phyloP scores from a whole-genome alignment of 2,113 vertebrate species.

The Cryptomyrus ogoouensis region DNA sequence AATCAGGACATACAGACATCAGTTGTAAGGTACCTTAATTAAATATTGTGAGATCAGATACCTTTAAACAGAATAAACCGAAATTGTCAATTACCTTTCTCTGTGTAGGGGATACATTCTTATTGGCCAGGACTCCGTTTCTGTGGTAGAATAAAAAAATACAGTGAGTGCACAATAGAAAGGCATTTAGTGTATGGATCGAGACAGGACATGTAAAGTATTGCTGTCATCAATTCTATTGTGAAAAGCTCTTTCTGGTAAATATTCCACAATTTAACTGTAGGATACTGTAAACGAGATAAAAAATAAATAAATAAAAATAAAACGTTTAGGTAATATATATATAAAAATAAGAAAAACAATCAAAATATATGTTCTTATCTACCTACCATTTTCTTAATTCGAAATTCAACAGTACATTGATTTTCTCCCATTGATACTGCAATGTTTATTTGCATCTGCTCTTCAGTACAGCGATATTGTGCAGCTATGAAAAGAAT shows the following conservation, averaged over 20 bases:
- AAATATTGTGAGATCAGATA: neutral
- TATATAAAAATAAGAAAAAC: neutral
- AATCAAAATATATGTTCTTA: neutral
- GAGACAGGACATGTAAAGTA: neutral
- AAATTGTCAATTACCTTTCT: slow-evolving; percentile 18
- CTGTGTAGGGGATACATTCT: slow-evolving; percentile 26
- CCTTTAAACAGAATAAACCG: neutral
- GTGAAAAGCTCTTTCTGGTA: neutral
- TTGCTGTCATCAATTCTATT: neutral
- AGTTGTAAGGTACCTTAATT: neutral
- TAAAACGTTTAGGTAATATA: neutral
- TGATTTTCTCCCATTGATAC: neutral
- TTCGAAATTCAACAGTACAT: neutral
- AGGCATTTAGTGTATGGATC: neutral
- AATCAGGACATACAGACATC: neutral
- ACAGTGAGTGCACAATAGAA: neutral
- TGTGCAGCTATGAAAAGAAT: neutral
- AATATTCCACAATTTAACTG: neutral
- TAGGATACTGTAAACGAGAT: neutral
- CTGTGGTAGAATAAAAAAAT: neutral
- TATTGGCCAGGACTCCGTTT: neutral
- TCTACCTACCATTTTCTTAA: neutral
- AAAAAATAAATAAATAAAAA: neutral
- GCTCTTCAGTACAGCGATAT: neutral
- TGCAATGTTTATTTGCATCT: neutral